phyloP scores from a whole-genome alignment of 2,888 invertebrate genomes.

The Lochmaea crataegi region DNA sequence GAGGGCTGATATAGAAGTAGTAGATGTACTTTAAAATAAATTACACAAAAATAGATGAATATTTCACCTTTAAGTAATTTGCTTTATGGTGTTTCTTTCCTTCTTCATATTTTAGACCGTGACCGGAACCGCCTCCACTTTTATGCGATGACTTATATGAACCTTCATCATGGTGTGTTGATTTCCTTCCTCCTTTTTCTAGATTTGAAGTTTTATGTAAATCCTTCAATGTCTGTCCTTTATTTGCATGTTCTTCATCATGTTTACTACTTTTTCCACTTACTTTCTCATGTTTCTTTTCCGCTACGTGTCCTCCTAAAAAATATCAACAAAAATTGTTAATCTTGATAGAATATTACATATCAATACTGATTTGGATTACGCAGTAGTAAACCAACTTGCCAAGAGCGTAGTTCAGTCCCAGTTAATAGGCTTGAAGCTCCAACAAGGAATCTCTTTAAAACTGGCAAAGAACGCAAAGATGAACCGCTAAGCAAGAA shows the following conservation, averaged over 20 bases:
- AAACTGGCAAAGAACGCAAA: too few species aligned
- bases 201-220: slow-evolving; percentile 56
- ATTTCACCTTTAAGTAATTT: slow-evolving; percentile 57
- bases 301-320: slow-evolving; percentile 39
- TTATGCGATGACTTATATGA: slow-evolving; percentile 54
- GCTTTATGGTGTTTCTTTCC: slow-evolving; percentile 58
- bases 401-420: too few species aligned
- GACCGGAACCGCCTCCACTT: slow-evolving; percentile 54
- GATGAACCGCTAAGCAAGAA: too few species aligned
- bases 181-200: slow-evolving; percentile 60
- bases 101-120: slow-evolving; percentile 57
- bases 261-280: slow-evolving; percentile 55
- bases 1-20: too few species aligned
- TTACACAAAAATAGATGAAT: too few species aligned
- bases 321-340: slow-evolving; percentile 22
- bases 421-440: too few species aligned
- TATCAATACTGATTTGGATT: too few species aligned
- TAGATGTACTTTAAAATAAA: too few species aligned
- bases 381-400: too few species aligned
- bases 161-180: slow-evolving; percentile 53
- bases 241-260: slow-evolving; percentile 57
- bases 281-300: slow-evolving; percentile 49
- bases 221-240: slow-evolving; percentile 55
- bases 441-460: too few species aligned
- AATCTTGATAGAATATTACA: too few species aligned